phyloP scores from a whole-genome alignment of 2,888 invertebrate species.

The Cremastinae sp. region DNA sequence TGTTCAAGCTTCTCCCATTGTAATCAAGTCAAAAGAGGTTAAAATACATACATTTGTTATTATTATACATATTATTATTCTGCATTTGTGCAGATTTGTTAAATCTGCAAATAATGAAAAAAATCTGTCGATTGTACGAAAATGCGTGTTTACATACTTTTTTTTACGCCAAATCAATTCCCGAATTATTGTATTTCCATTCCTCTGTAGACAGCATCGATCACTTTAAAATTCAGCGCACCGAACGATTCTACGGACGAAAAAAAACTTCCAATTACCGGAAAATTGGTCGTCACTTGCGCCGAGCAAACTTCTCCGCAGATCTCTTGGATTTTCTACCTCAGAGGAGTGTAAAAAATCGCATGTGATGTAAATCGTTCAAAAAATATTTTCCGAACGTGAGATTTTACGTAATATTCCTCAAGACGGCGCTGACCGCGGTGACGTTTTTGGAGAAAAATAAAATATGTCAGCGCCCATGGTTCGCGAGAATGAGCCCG shows the following conservation, averaged over 20 bases:
- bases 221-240: constrained; percentile 59
- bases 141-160: too few relatives aligned
- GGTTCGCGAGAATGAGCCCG: constrained; percentile 56
- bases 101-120: neutral
- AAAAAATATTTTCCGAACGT: too few relatives aligned
- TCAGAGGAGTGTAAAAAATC: too few relatives aligned
- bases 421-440: too few relatives aligned
- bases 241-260: constrained; percentile 23
- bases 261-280: constrained; percentile 63
- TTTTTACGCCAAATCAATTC: too few relatives aligned
- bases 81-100: constrained; percentile 7
- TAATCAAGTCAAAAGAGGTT: constrained; percentile 68
- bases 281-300: constrained; percentile 66
- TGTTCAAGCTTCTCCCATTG: constrained; percentile 34
- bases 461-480: constrained; percentile 67
- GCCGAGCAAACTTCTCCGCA: constrained; percentile 61
- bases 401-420: too few relatives aligned
- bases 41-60: neutral
- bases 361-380: too few relatives aligned
- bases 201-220: constrained; percentile 59
- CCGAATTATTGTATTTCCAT: too few relatives aligned
- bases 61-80: neutral
- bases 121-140: too few relatives aligned
- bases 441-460: too few relatives aligned
- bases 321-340: constrained; percentile 68